These are phyloP conservation scores for Spondyliosoma cantharus DNA, from an alignment of 2,797 vertebrate species.

Conservation along the genomic window DNA sequence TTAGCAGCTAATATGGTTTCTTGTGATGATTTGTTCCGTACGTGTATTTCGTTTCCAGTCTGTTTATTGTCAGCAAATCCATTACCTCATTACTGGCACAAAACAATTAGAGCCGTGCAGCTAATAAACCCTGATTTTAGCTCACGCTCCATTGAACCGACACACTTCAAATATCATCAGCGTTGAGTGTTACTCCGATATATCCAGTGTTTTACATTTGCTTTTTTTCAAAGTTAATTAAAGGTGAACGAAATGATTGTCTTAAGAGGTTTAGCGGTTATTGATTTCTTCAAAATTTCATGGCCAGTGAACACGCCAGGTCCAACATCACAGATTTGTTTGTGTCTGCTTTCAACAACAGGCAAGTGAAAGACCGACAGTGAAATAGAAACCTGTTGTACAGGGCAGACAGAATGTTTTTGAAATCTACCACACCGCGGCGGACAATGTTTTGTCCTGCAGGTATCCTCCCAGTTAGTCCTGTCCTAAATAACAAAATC, in stretches of 20 bases:
- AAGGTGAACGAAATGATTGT: slow-evolving; percentile 20
- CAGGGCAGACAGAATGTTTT: slow-evolving; percentile 21
- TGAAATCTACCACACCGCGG: slow-evolving; percentile 19
- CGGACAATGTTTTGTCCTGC: background rate
- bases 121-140: slow-evolving; percentile 46
- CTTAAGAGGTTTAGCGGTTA: slow-evolving; percentile 21
- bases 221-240: slow-evolving; percentile 27
- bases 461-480: slow-evolving; percentile 6
- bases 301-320: slow-evolving; percentile 19
- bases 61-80: slow-evolving; percentile 46
- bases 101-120: slow-evolving; percentile 31
- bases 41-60: slow-evolving; percentile 52
- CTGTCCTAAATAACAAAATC: slow-evolving; percentile 30
- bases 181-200: slow-evolving; percentile 3
- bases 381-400: slow-evolving; percentile 34
- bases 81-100: slow-evolving; percentile 59
- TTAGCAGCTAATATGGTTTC: slow-evolving; percentile 54
- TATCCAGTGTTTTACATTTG: slow-evolving; percentile 9
- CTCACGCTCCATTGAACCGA: background rate
- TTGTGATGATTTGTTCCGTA: slow-evolving; percentile 49
- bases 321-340: slow-evolving; percentile 30
- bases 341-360: slow-evolving; percentile 35
- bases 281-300: slow-evolving; percentile 39
- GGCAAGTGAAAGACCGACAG: slow-evolving; percentile 12
- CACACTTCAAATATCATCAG: slow-evolving; percentile 31